Percentiles rank a stretch among this genome's conserved stretches.
Evolutionary conservation across 2,797 vertebrate genomes (phyloP).

Genomic region (Sternotherus odoratus): DNA sequence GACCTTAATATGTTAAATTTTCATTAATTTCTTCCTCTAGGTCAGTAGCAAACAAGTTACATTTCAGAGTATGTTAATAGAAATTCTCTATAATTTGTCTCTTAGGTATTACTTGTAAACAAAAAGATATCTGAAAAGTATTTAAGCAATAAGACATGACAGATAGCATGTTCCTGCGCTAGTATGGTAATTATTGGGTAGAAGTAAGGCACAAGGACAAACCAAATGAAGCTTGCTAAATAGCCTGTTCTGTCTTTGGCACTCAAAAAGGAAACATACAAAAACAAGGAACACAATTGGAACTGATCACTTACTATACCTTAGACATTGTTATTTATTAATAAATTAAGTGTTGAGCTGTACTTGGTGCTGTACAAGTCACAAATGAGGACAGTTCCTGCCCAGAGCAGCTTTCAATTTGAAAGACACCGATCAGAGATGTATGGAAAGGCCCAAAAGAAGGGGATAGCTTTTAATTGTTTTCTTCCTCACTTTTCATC

Average conservation of each 20-base stretch:
- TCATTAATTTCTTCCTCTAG: constrained; percentile 70
- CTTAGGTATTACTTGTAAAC: neutral
- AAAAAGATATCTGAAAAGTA: constrained; percentile 5
- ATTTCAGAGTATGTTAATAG: constrained; percentile 50
- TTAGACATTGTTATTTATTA: neutral
- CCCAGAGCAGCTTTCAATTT: neutral
- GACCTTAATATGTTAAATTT: constrained; percentile 63
- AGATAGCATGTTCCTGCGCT: neutral
- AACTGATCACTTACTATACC: neutral
- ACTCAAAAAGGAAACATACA: neutral
- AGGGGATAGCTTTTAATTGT: neutral
- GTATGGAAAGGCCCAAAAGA: neutral
- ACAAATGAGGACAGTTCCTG: neutral
- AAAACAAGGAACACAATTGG: neutral
- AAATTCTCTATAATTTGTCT: constrained; percentile 41
- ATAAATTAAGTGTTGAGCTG: neutral
- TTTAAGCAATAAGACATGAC: neutral
- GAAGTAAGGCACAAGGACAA: constrained; percentile 6
- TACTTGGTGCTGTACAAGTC: neutral
- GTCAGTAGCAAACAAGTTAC: constrained; percentile 69
- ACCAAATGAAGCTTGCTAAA: neutral
- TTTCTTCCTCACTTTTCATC: neutral
- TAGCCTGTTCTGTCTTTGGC: neutral
- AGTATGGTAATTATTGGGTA: neutral
- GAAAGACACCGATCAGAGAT: no score